Evolutionary conservation across 2,888 invertebrate genomes (phyloP).

Genomic region (Acheta domesticus): DNA sequence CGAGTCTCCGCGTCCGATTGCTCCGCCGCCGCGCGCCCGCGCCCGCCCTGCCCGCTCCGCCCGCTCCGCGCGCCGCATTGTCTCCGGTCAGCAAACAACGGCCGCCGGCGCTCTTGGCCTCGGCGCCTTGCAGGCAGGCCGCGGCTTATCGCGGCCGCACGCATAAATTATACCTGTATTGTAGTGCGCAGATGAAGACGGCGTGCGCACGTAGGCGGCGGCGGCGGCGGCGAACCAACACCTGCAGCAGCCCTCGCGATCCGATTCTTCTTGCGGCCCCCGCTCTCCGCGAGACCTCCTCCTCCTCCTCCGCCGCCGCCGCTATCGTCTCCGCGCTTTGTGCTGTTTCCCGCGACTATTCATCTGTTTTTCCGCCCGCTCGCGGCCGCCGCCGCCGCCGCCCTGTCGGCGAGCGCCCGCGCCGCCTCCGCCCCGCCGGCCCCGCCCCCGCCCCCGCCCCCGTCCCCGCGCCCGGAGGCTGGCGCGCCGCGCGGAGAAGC

Average conservation of each 20-base stretch:
- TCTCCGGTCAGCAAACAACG: too few relatives aligned
- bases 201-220: background rate
- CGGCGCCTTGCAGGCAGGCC: background rate
- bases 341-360: constrained; percentile 18
- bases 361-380: constrained; percentile 9
- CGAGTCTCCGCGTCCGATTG: too few relatives aligned
- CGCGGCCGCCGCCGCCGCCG: background rate
- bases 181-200: constrained; percentile 18
- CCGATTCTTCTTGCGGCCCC: background rate
- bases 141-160: background rate
- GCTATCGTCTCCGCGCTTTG: background rate
- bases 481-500: background rate
- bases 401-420: background rate
- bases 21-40: too few relatives aligned
- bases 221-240: background rate
- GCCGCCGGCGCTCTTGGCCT: too few relatives aligned
- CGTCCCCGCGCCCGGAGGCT: background rate
- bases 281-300: background rate
- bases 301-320: too few relatives aligned
- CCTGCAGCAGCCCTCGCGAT: constrained; percentile 18
- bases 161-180: constrained; percentile 7
- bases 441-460: background rate
- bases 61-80: too few relatives aligned
- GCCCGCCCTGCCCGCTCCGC: too few relatives aligned
- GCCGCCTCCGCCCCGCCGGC: background rate